These are phyloP conservation scores for Poeciliopsis turneri DNA, from an alignment of 2,797 vertebrate species.

Conservation along the genomic window DNA sequence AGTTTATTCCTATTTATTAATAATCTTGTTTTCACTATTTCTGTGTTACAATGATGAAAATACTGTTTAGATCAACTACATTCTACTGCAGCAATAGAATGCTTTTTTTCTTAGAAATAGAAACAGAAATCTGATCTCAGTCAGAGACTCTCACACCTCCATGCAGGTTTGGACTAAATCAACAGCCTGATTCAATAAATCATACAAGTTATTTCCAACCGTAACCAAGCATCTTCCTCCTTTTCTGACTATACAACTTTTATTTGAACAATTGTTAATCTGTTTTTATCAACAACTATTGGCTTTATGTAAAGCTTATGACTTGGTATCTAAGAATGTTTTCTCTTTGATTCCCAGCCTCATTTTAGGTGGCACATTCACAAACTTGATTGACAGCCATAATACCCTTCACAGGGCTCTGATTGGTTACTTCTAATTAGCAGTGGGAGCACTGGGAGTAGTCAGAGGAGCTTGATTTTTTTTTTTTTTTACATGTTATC, in stretches of 20 bases:
- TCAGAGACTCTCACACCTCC: neutral
- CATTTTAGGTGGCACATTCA: neutral
- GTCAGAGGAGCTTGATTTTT: no score
- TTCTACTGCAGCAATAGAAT: neutral
- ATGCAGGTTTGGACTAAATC: neutral
- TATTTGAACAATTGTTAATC: neutral
- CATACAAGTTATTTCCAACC: neutral
- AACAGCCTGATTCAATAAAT: neutral
- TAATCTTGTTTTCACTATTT: neutral
- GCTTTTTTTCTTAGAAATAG: neutral
- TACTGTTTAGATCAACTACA: neutral
- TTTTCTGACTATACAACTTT: neutral
- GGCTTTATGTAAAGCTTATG: neutral
- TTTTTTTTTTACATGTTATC: no score
- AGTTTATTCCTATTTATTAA: no score
- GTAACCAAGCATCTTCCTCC: neutral
- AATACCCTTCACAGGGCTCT: no score
- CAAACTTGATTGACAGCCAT: no score
- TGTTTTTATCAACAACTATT: neutral
- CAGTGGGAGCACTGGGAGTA: no score
- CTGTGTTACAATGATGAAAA: neutral
- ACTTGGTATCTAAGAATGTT: neutral
- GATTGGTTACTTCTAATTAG: no score
- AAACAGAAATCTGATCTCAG: neutral
- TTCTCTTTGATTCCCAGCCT: neutral